Percentiles rank a stretch among this genome's conserved stretches.
Conservation (phyloP, 2,888 invertebrate genomes). For the Tridacna crocea region DNA sequence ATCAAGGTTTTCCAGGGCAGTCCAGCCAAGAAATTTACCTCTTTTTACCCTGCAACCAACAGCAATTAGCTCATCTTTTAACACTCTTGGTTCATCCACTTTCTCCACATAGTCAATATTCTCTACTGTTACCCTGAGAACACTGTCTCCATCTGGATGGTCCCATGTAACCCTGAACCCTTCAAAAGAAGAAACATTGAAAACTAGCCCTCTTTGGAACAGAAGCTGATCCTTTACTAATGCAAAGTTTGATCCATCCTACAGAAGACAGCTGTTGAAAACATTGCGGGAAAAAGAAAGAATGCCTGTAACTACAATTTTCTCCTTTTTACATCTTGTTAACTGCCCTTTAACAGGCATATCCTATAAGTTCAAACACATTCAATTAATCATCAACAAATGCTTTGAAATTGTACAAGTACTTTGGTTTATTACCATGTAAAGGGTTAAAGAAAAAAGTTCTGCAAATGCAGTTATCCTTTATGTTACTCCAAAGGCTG, state of each 20-base stretch:
- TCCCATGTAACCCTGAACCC: slow-evolving; percentile 54
- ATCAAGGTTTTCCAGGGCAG: neutral
- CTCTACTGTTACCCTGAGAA: slow-evolving; percentile 19
- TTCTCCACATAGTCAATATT: neutral
- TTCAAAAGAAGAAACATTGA: neutral
- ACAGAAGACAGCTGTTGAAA: neutral
- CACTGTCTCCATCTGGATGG: neutral
- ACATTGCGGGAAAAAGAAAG: neutral
- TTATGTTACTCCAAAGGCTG: too few species aligned
- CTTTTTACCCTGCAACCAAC: slow-evolving; percentile 49
- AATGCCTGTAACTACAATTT: neutral
- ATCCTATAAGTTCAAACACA: too few species aligned
- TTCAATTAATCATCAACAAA: too few species aligned
- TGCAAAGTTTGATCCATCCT: too few species aligned
- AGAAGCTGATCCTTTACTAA: too few species aligned
- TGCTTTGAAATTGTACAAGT: too few species aligned
- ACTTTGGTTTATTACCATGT: too few species aligned
- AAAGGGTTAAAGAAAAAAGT: too few species aligned
- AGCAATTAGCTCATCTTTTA: slow-evolving; percentile 45
- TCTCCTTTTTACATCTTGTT: neutral
- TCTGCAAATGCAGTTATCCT: too few species aligned
- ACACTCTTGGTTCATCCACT: slow-evolving; percentile 32
- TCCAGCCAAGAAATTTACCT: slow-evolving; percentile 19
- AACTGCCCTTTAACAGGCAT: too few species aligned
- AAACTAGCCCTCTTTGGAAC: neutral